These are phyloP conservation scores for Phycodurus eques DNA, from an alignment of 2,113 vertebrate species.

Conservation along the genomic window DNA sequence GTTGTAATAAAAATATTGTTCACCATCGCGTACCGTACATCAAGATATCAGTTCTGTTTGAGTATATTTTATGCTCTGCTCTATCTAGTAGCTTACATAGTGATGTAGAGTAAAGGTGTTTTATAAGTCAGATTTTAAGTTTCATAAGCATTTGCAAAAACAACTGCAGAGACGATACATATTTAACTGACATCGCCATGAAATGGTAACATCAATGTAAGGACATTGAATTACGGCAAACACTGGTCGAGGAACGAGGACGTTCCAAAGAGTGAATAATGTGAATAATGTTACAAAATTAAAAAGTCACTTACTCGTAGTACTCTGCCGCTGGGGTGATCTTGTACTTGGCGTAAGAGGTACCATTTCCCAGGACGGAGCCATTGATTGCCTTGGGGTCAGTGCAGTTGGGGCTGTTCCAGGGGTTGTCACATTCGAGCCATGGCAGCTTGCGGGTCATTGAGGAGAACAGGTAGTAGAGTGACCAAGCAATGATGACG, in stretches of 20 bases:
- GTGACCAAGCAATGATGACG: constrained; percentile 98
- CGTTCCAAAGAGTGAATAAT: not conserved
- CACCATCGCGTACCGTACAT: too few species aligned
- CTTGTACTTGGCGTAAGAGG: constrained; percentile 90
- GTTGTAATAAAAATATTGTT: too few species aligned
- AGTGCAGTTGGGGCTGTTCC: constrained; percentile 93
- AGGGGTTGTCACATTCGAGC: constrained; percentile 84
- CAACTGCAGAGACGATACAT: not conserved
- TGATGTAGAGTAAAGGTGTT: too few species aligned
- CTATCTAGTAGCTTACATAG: too few species aligned
- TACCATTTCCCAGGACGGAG: constrained; percentile 79
- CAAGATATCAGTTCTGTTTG: too few species aligned
- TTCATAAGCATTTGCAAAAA: not conserved
- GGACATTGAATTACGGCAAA: not conserved
- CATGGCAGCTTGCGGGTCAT: constrained; percentile 89
- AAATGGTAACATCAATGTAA: not conserved
- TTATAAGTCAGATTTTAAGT: not conserved
- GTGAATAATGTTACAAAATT: not conserved
- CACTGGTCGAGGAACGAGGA: not conserved
- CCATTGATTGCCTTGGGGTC: constrained; percentile 79
- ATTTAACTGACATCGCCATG: not conserved
- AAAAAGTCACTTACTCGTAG: constrained; percentile 88
- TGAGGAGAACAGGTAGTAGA: constrained; percentile 93
- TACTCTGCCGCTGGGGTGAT: constrained; percentile 93
- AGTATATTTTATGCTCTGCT: too few species aligned